Evolutionary conservation across 2,797 vertebrate genomes (phyloP), one percentile per base, ranked within the genome.

Genomic region (Erethizon dorsatum): DNA sequence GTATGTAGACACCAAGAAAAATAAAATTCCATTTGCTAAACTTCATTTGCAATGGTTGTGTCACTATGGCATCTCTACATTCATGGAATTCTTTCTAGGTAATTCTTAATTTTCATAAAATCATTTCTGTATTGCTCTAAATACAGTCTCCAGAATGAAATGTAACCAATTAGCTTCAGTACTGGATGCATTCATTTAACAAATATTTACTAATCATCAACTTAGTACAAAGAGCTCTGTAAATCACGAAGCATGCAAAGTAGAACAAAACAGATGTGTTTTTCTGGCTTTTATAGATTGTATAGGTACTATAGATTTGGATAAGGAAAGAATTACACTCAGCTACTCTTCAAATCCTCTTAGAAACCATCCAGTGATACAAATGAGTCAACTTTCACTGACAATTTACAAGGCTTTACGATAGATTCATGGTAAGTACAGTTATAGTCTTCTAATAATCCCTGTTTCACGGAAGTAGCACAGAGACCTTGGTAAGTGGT

Each of bases 241-340:
- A 82, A 96, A 24, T 88, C 67, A 89, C 4, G 82, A 56, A 22
- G 26, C 67, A 83, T 83, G 9, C 41, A 91, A 91, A 96, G 24
- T 83, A 92, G 57, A 96, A 94, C 33, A 95, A 83, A 91, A 22
- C 12, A 91, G 59, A 59, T 59, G n/a, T 90, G 33, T 54, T 92
- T 77, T 37, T 69, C n/a, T 61, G 67, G 45, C 2, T 24, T 7
- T 88, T 26, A 28, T 14, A 18, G 41, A 94, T 95, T 95, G 88
- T 94, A 95, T 97, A 98, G 93, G 33, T n/a, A n/a, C 33, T 67
- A 96, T 98, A 99, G 93, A 99, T 99, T 33, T 99, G 99, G 0
- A 98, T 96, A 5, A 99, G 99, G 97, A 99, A 99, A 61, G 99
- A 99, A 15, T 97, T 77, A 0, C 98, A 98, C 97, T 99, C 99